A percentile compares a stretch with the other conserved stretches of the same genome.
Evolutionary conservation across 1,140 invertebrate species (phyloP).

Genomic region (Nylanderia fulva): DNA sequence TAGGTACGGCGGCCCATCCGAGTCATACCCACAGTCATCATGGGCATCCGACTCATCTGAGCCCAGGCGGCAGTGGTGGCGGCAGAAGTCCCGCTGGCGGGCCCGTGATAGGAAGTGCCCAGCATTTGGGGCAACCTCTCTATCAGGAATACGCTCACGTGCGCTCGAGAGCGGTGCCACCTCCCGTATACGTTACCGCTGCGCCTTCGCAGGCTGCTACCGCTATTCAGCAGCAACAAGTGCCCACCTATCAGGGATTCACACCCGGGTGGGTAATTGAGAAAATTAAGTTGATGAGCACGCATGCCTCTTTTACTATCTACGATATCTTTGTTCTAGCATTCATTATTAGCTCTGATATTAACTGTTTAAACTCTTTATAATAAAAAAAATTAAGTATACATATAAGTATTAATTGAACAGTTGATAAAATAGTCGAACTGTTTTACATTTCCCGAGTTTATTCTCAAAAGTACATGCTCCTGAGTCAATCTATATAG

Average conservation of each 20-base stretch:
- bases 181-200: constrained; percentile 84
- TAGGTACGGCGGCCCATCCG: constrained; percentile 82
- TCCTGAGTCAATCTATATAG: constrained; percentile 24
- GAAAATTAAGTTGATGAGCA: constrained; percentile 85
- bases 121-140: constrained; percentile 84
- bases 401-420: no score
- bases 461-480: constrained; percentile 25
- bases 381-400: no score
- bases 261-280: constrained; percentile 86
- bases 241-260: constrained; percentile 86
- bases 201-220: constrained; percentile 83
- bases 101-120: constrained; percentile 80
- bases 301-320: constrained; percentile 82
- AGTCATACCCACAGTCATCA: constrained; percentile 84
- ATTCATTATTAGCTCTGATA: background rate
- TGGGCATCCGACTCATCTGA: constrained; percentile 82
- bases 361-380: no score
- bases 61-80: constrained; percentile 82
- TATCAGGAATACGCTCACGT: constrained; percentile 85
- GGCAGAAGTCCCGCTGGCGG: constrained; percentile 82
- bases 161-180: constrained; percentile 83
- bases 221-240: constrained; percentile 84
- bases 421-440: background rate
- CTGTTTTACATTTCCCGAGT: background rate
- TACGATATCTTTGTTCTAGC: constrained; percentile 55